Conservation (phyloP, 2,888 invertebrate species). For the Spatulosminthurus flaviceps region DNA sequence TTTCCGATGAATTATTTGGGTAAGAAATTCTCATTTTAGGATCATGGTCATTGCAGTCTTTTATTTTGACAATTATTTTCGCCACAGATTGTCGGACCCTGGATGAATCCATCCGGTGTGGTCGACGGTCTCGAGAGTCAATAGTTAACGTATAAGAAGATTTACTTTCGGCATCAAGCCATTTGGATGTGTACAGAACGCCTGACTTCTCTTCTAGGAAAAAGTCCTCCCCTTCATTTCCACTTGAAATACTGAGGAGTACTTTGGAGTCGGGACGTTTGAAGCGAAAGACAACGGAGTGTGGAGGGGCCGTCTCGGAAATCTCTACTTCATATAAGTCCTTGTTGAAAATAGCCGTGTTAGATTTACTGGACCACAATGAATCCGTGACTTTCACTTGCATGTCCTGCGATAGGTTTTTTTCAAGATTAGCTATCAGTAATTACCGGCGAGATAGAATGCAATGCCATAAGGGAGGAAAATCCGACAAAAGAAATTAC, state of each 20-base stretch:
- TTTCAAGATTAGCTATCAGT: too few relatives aligned
- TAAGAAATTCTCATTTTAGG: conserved; percentile 49
- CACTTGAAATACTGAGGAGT: conserved; percentile 87
- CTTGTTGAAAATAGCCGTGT: conserved; percentile 78
- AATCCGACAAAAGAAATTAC: too few relatives aligned
- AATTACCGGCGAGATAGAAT: not conserved
- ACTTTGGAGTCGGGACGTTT: conserved; percentile 89
- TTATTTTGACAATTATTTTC: conserved; percentile 86
- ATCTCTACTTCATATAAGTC: conserved; percentile 88
- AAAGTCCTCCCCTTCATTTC: conserved; percentile 90
- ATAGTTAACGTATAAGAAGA: conserved; percentile 87
- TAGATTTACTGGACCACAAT: conserved; percentile 56
- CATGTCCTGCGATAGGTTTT: conserved; percentile 70
- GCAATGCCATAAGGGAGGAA: not conserved
- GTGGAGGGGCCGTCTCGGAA: conserved; percentile 86
- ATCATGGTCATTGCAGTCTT: conserved; percentile 79
- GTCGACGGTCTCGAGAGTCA: conserved; percentile 87
- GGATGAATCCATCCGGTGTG: conserved; percentile 70
- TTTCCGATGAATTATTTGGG: conserved; percentile 64
- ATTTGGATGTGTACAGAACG: conserved; percentile 83
- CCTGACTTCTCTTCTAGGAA: conserved; percentile 87
- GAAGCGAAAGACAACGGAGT: conserved; percentile 86
- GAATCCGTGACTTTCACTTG: conserved; percentile 82
- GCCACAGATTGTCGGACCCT: conserved; percentile 87
- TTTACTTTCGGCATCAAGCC: conserved; percentile 84